Conservation (phyloP, 2,797 vertebrate species). For the Sebastiscus albofasciatus region DNA sequence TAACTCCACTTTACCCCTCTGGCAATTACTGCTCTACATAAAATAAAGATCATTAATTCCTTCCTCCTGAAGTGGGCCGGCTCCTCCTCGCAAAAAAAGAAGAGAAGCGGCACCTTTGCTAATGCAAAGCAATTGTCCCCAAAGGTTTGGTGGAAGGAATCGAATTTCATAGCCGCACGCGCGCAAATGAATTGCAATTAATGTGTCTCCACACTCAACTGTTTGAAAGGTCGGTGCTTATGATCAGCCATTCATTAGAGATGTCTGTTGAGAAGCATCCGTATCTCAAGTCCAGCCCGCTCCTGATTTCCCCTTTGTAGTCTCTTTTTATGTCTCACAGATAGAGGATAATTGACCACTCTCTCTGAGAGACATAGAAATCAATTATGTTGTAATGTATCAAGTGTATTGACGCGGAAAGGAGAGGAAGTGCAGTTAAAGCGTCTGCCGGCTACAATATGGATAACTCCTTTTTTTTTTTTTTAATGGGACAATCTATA, state of each 20-base stretch:
- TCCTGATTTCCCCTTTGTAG: conserved; percentile 62
- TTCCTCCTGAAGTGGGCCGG: conserved; percentile 63
- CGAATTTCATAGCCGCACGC: conserved; percentile 67
- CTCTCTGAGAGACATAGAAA: conserved; percentile 69
- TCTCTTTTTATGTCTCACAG: conserved; percentile 65
- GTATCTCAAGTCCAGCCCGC: conserved; percentile 66
- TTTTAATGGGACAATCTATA: conserved; percentile 42
- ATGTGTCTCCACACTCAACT: conserved; percentile 58
- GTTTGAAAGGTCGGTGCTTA: conserved; percentile 73
- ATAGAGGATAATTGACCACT: conserved; percentile 76
- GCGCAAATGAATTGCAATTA: conserved; percentile 73
- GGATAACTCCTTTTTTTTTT: conserved; percentile 39
- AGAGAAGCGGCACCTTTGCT: conserved; percentile 55
- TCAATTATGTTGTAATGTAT: conserved; percentile 77
- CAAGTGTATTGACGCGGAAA: conserved; percentile 60
- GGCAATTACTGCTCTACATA: conserved; percentile 83
- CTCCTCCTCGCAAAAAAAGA: conserved; percentile 31
- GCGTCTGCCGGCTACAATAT: conserved; percentile 38
- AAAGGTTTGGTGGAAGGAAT: conserved; percentile 70
- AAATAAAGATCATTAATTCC: conserved; percentile 79
- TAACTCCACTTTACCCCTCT: conserved; percentile 80
- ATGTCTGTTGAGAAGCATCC: conserved; percentile 72
- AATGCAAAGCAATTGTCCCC: conserved; percentile 64
- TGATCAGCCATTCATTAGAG: conserved; percentile 76
- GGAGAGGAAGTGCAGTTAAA: conserved; percentile 57